Base-by-base conservation (phyloP, 2,888 invertebrate genomes). In the Hydrotaea cyrtoneurina region DNA sequence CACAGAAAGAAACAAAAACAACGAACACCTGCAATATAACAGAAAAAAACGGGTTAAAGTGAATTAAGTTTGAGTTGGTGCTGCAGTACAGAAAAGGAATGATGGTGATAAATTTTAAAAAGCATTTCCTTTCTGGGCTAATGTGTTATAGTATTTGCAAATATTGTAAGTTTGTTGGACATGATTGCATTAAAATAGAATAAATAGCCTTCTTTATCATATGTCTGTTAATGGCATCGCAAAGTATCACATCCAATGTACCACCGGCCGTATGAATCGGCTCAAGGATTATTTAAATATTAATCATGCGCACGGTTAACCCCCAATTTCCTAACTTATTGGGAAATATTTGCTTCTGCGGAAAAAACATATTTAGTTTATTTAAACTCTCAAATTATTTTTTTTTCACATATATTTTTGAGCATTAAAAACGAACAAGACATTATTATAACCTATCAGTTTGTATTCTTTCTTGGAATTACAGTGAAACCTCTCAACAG, bases 11-110 rank as follows among this genome's bases (percentile, higher is more conserved):
- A 43, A n/a, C n/a, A 59, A 66, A 11, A 78, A 26, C 50, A 79
- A 43, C 21, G 73, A 81, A 71, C 77, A 85, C 79, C 85, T 85
- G 85, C 77, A 85, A 85, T 71, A 64, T 46, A 36, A 31, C 46
- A 83, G 19, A 77, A 11, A 72, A 50, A 69, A 69, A 62, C 23
- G 62, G 31, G 62, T 69, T 69, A 69, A 62, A 69, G 59, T 23
- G 31, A 31, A 23, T 46, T 46, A 46, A 69, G 69, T 69, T 23
- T n/a, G 69, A 69, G 26, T 59, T 59, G 26, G 55, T 46, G n/a
- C n/a, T 36, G 69, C 23, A 69, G 39, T 69, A 23, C 23, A 7
- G 69, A 15, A 11, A 19, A 11, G 23, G 21, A 46, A 11, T 10
- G 1, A 66, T 13, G 46, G 46, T 23, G 46, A 69, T 69, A 69